These are phyloP conservation scores for Procambarus virginalis DNA, from an alignment of 1,140 invertebrate genomes.

Conservation along the genomic window DNA sequence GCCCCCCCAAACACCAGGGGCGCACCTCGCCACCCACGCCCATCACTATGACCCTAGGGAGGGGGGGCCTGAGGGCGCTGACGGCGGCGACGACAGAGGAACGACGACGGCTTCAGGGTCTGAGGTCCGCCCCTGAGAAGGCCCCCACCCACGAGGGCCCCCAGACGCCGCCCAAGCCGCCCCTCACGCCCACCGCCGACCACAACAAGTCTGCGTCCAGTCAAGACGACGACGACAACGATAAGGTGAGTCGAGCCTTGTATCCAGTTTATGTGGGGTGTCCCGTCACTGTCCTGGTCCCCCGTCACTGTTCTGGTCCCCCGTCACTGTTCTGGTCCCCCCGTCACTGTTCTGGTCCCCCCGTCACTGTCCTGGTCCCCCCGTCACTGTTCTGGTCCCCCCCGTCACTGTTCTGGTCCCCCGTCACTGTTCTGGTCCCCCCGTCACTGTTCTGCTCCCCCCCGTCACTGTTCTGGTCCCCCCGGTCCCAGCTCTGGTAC, in stretches of 20 bases:
- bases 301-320: too few species aligned
- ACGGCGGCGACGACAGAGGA: constrained; percentile 21
- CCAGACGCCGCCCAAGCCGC: constrained; percentile 2
- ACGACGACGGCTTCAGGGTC: neutral
- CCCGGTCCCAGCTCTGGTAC: too few species aligned
- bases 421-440: too few species aligned
- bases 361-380: too few species aligned
- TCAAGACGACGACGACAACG: neutral
- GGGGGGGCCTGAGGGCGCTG: constrained; percentile 34
- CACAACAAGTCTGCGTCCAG: constrained; percentile 12
- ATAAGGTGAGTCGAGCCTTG: constrained; percentile 6
- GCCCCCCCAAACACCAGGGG: constrained; percentile 9
- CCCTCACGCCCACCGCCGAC: neutral
- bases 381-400: neutral
- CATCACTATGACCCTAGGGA: constrained; percentile 23
- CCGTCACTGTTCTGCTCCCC: too few species aligned
- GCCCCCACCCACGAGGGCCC: constrained; percentile 11
- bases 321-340: too few species aligned
- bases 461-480: too few species aligned
- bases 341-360: too few species aligned
- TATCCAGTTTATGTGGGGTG: neutral
- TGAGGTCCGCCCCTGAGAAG: constrained; percentile 2
- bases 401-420: too few species aligned
- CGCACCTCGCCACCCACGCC: neutral
- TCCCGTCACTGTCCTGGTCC: neutral